phyloP scores from a whole-genome alignment of 2,797 vertebrate species.

The Paedocypris micromegethes region DNA sequence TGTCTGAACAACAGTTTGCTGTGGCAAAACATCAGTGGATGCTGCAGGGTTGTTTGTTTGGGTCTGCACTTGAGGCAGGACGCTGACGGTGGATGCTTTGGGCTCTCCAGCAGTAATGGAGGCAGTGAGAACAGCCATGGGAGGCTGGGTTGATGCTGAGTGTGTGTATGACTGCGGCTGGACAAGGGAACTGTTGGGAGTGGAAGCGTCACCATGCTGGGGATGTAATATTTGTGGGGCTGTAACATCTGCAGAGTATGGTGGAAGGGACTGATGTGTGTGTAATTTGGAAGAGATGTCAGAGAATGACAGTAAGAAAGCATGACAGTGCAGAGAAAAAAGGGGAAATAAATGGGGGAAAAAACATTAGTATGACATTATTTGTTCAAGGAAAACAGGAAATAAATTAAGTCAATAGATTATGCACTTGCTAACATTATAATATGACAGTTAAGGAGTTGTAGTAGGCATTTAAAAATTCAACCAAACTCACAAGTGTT shows the following conservation, averaged over 20 bases:
- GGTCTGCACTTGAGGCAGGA: constrained; percentile 62
- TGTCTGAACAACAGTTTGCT: constrained; percentile 59
- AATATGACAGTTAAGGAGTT: no score
- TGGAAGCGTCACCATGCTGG: constrained; percentile 42
- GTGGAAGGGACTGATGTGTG: constrained; percentile 58
- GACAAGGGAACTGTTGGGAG: constrained; percentile 57
- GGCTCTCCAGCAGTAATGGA: constrained; percentile 63
- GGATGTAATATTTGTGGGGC: constrained; percentile 55
- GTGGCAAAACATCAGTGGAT: constrained; percentile 63
- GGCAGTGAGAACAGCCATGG: constrained; percentile 60
- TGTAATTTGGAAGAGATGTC: constrained; percentile 27
- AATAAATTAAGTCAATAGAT: no score
- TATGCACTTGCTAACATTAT: no score
- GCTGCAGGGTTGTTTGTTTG: constrained; percentile 63
- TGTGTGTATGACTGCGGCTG: constrained; percentile 67
- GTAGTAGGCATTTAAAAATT: no score
- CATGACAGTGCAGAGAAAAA: constrained; percentile 10
- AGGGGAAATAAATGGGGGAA: constrained; percentile 55
- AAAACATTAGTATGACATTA: constrained; percentile 62
- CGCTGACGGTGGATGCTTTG: constrained; percentile 56
- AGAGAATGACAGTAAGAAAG: no score
- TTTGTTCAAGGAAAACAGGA: constrained; percentile 58
- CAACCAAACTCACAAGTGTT: no score
- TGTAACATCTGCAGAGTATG: constrained; percentile 63
- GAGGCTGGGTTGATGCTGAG: constrained; percentile 66